Base-by-base conservation (phyloP, 2,888 invertebrate species). In the Neoaliturus tenellus region DNA sequence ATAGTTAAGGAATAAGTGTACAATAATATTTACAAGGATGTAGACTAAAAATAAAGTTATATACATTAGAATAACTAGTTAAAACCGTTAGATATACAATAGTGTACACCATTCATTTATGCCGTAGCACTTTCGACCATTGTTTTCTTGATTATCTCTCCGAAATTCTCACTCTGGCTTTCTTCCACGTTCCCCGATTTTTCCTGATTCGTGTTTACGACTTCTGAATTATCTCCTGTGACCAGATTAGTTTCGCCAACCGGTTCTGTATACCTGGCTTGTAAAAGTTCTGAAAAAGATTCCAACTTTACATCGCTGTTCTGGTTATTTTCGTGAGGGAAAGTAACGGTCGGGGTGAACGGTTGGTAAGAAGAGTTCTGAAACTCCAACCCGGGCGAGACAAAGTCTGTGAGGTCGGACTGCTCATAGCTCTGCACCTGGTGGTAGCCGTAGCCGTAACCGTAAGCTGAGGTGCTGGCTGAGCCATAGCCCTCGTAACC, bases 41-140 rank as follows among this genome's bases (percentile, higher is more conserved):
- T 62, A 62, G 62, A 3, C 31, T 62, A 62, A 62, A 62, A 62
- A 28, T 28, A 62, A 62, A 62, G 3, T 25, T 62, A 62, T 62
- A 62, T 75, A 75, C 44, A 75, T 28, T 31, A 67, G 69, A 51
- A 51, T 51, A 23, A 51, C n/a, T 23, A 51, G 51, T 0, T 51
- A 23, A 51, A 23, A 23, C 51, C 23, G 20, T 25, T 28, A 28
- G 6, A 62, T n/a, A 62, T 75, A 75, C 44, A 75, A 28, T 39
- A 62, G 62, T 62, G 44, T 44, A 81, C 44, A 69, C 23, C 12
- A 23, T 39, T 28, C 23, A 25, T 58, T 85, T 69, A 96, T 92
- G 96, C 96, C 88, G 95, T 95, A 88, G 96, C 97, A 88, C 96
- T 97, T 91, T 97, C 97, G 89, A 97, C 97, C 93, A 97, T 97